Base-by-base conservation (phyloP, 2,888 invertebrate species). In the Exephanes ischioxanthus region DNA sequence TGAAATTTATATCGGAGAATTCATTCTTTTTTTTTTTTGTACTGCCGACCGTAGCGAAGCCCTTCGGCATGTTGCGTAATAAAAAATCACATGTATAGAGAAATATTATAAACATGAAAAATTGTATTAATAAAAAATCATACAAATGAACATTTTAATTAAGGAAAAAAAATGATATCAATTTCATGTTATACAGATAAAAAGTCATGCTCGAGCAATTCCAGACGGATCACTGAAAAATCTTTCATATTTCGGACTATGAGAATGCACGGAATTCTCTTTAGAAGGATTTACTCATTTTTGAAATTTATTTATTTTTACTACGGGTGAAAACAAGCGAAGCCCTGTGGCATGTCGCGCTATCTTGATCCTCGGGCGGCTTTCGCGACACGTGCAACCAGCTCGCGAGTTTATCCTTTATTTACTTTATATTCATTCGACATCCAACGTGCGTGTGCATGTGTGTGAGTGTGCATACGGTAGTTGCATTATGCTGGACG, bases 391-490 rank as follows among this genome's bases (percentile, higher is more conserved):
- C 61, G 61, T 63, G 61, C 61, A n/a, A 16, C 61, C 1, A 16
- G 30, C 61, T 63, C 61, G n/a, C 2, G 61, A n/a, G 30, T 68
- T 58, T 68, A n/a, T 70, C 51, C 51, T 51, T 48, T 70, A 41
- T 33, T 61, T 58, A 19, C 45, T 33, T 14, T 37, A 26, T 30
- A 30, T 30, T 7, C 19, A 51, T 70, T 51, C 16, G 51, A n/a
- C 22, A 63, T 33, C 53, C n/a, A 53, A 53, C 30, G 30, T 61
- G 26, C 30, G 11, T 26, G 41, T 58, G 22, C 19, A 16, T 55
- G 55, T 73, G n/a, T 72, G n/a, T 11, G 14, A 58, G 9, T 5
- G 45, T 41, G 48, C n/a, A 48, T 30, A 19, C n/a, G 41, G 19
- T 45, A 37, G 37, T 45, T 16, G 45, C 19, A 55, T 26, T 30